A percentile compares a stretch with the other conserved stretches of the same genome.
phyloP scores from a whole-genome alignment of 2,797 vertebrate genomes.

The Helarctos malayanus region DNA sequence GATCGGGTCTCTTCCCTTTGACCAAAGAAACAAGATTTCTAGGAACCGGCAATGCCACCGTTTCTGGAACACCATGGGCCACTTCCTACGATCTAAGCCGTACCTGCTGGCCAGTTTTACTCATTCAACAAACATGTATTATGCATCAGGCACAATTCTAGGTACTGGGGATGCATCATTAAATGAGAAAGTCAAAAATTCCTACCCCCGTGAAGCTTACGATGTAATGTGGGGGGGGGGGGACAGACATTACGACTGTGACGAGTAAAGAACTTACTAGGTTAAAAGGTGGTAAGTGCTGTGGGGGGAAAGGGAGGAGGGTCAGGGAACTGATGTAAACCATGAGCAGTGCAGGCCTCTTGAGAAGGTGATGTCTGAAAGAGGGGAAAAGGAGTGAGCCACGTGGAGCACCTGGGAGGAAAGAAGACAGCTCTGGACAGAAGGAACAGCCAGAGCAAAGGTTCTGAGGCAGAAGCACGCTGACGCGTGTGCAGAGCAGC shows the following conservation, averaged over 20 bases:
- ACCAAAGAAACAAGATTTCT: constrained; percentile 19
- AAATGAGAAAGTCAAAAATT: background rate
- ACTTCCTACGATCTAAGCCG: background rate
- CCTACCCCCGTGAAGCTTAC: background rate
- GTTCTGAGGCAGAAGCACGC: background rate
- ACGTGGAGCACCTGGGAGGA: background rate
- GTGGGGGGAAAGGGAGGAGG: background rate
- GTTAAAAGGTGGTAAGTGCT: background rate
- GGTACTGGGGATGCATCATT: background rate
- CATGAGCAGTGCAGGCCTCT: too few relatives aligned
- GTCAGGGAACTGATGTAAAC: background rate
- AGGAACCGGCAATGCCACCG: background rate
- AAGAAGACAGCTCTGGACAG: background rate
- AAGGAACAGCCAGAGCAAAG: background rate
- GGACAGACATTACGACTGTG: background rate
- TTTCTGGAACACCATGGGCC: background rate
- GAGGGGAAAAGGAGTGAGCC: background rate
- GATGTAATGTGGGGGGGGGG: background rate
- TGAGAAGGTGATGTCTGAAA: too few relatives aligned
- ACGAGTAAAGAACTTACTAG: background rate
- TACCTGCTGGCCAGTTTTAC: background rate
- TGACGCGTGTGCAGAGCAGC: fast-evolving
- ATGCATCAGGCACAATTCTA: background rate
- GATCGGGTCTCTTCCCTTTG: background rate
- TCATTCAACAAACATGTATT: background rate